Conservation (phyloP, 92 coral and sea anemone genomes). For the Phenganax stokvisi region DNA sequence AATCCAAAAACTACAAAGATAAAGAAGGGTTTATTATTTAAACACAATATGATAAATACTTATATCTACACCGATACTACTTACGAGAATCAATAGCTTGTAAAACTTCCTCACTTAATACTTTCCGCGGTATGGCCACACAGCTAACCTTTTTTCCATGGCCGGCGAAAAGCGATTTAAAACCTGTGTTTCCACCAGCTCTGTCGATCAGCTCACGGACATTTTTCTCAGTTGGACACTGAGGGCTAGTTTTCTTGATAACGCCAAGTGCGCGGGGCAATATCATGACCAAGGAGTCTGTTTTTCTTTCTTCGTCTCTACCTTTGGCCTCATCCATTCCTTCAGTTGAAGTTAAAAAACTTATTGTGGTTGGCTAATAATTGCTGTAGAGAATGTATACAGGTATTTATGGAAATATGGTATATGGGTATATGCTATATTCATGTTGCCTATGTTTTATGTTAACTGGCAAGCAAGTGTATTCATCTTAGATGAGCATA, state of each 20-base stretch:
- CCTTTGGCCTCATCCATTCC: constrained; percentile 5
- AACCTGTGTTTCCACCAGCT: not conserved
- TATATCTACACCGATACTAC: not conserved
- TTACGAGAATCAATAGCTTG: not conserved
- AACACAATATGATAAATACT: too few species aligned
- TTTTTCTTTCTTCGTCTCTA: not conserved
- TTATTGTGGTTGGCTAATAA: not conserved
- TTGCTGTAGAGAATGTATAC: not conserved
- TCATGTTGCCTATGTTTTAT: too few species aligned
- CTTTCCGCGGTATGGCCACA: not conserved
- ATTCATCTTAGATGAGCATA: too few species aligned
- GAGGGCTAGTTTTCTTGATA: not conserved
- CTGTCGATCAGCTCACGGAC: not conserved
- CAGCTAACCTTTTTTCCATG: not conserved
- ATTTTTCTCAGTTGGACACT: constrained; percentile 13
- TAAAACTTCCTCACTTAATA: not conserved
- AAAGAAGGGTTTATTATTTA: too few species aligned
- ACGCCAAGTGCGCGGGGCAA: not conserved
- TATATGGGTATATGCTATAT: too few species aligned
- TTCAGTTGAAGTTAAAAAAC: not conserved
- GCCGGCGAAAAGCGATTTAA: not conserved
- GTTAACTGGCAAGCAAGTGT: too few species aligned
- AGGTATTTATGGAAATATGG: not conserved
- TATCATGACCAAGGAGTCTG: not conserved
- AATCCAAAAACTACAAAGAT: too few species aligned